Evolutionary conservation across 2,888 invertebrate species (phyloP), one percentile per base, ranked within the genome.

Genomic region (Ophioninae sp.): DNA sequence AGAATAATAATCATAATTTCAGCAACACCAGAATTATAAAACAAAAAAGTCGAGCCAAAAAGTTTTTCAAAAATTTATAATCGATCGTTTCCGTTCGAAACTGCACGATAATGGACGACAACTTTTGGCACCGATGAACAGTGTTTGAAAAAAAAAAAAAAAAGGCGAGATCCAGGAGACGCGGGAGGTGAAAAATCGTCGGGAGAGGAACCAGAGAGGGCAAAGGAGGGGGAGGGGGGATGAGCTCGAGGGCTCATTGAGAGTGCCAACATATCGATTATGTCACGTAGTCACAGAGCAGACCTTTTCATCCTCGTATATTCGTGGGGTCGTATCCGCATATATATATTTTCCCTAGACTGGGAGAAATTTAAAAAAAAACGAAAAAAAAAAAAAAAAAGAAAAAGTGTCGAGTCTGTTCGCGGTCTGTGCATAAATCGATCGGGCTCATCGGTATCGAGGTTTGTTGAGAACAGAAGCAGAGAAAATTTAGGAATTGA

Each of bases 181-280:
- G 44, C 44, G 44, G 44, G 44, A 9, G 5, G 44, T 13, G 44
- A 44, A 44, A 13, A 44, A 13, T 44, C 44, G 17, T 44, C 44
- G 13, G 44, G 44, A n/a, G n/a, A n/a, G n/a, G n/a, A n/a, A n/a
- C n/a, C n/a, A n/a, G n/a, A n/a, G n/a, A n/a, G n/a, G n/a, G n/a
- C n/a, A n/a, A 44, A 44, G 10, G 41, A 41, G 63, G 61, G 59
- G 39, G 10, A n/a, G 9, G 10, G 22, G 76, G 79, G 78, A 82
- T 77, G 79, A 78, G 83, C 69, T n/a, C n/a, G n/a, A n/a, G n/a
- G 81, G 81, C 79, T 82, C 84, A 85, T 79, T 81, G 86, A 85
- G 83, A 84, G 86, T 85, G 84, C 83, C 82, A 85, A 85, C 84
- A 87, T 88, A 87, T 88, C 86, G 87, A 89, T 88, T 88, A 82